phyloP scores from a whole-genome alignment of 2,113 vertebrate genomes.

The Empidonax alnorum region DNA sequence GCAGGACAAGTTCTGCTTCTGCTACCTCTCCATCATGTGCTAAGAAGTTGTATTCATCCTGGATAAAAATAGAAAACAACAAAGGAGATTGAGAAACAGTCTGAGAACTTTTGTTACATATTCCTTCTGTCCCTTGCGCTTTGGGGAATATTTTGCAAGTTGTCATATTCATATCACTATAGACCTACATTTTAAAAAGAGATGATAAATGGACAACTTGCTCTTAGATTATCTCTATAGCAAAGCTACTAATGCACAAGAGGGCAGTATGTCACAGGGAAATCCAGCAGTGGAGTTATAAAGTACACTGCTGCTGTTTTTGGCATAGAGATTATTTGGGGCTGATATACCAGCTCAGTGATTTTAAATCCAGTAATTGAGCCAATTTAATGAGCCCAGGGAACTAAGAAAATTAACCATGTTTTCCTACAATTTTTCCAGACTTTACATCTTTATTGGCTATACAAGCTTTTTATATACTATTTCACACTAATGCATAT shows the following conservation, averaged over 20 bases:
- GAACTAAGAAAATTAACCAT: conserved; percentile 70
- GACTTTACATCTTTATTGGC: conserved; percentile 39
- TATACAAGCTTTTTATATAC: neutral
- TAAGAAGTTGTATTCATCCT: neutral
- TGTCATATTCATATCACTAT: neutral
- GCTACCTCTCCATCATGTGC: accelerated
- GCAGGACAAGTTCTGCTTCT: neutral
- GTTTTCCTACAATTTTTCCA: conserved; percentile 61
- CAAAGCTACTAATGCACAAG: conserved; percentile 54
- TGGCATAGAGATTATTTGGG: conserved; percentile 1
- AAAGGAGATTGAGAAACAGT: neutral
- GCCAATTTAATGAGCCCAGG: conserved; percentile 67
- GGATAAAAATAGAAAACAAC: neutral
- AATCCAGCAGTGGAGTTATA: neutral
- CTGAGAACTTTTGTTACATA: neutral
- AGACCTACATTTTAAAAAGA: neutral
- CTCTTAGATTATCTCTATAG: neutral
- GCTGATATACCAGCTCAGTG: conserved; percentile 59
- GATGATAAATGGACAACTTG: neutral
- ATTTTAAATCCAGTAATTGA: conserved; percentile 55
- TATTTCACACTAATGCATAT: neutral
- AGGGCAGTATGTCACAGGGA: conserved; percentile 77
- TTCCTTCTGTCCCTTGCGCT: neutral
- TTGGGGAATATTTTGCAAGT: neutral
- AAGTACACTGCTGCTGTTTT: neutral